These are phyloP conservation scores for Pagetopsis macropterus DNA, from an alignment of 2,797 vertebrate genomes.

Conservation along the genomic window DNA sequence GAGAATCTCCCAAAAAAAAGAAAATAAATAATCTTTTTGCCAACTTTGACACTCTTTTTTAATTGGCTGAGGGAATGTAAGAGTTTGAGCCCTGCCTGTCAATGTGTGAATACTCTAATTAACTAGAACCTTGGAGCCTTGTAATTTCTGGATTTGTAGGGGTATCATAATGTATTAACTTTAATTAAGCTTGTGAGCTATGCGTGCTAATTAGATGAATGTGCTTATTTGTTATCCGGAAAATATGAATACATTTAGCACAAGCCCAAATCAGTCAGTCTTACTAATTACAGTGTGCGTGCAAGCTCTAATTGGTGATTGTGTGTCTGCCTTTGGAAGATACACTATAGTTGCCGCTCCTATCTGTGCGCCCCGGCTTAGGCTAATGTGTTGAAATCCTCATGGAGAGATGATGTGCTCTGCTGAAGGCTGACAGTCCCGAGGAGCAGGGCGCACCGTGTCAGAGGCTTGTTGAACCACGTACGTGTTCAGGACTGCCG, in stretches of 20 bases:
- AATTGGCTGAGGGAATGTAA: slow-evolving; percentile 62
- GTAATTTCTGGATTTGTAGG: slow-evolving; percentile 79
- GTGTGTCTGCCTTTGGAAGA: slow-evolving; percentile 57
- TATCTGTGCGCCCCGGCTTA: slow-evolving; percentile 58
- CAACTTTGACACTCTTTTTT: slow-evolving; percentile 60
- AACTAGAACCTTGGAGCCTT: slow-evolving; percentile 75
- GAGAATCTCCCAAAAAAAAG: slow-evolving; percentile 3
- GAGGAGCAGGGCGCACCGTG: slow-evolving; percentile 59
- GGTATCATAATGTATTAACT: slow-evolving; percentile 82
- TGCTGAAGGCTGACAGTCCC: slow-evolving; percentile 73
- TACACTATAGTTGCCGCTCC: slow-evolving; percentile 39
- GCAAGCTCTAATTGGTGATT: slow-evolving; percentile 77
- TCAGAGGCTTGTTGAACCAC: slow-evolving; percentile 73
- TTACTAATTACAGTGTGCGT: slow-evolving; percentile 76
- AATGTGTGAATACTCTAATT: slow-evolving; percentile 74
- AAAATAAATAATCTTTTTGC: slow-evolving; percentile 42
- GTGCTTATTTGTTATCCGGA: slow-evolving; percentile 81
- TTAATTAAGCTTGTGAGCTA: slow-evolving; percentile 80
- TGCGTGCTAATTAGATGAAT: slow-evolving; percentile 78
- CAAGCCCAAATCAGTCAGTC: slow-evolving; percentile 77
- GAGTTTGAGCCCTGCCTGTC: slow-evolving; percentile 60
- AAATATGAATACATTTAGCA: slow-evolving; percentile 81
- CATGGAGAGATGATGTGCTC: slow-evolving; percentile 73
- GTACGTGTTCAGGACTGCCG: slow-evolving; percentile 69
- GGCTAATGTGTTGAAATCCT: slow-evolving; percentile 77